These are phyloP conservation scores for Nomada hirtipes DNA, from an alignment of 2,888 invertebrate genomes.

Conservation along the genomic window DNA sequence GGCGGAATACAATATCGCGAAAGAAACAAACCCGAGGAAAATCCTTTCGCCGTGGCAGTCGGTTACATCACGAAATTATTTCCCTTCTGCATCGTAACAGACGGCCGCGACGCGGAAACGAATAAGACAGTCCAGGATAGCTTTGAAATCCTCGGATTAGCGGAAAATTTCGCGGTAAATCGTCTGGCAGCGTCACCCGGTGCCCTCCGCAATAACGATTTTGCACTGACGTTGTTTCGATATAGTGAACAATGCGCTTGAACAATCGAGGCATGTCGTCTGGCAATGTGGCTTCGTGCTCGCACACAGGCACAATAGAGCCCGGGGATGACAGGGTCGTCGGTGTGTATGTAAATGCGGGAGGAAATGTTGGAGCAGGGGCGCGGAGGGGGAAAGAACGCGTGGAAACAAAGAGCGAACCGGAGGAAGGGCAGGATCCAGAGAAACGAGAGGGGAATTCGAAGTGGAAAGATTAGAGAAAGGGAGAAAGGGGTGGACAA, in stretches of 20 bases:
- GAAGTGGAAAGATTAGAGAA: constrained; percentile 37
- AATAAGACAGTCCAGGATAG: constrained; percentile 35
- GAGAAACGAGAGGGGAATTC: neutral
- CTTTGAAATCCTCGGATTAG: constrained; percentile 67
- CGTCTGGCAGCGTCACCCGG: constrained; percentile 43
- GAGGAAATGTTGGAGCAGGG: constrained; percentile 1
- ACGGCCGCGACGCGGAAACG: neutral
- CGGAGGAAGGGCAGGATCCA: constrained; percentile 11
- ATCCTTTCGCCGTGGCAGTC: constrained; percentile 12
- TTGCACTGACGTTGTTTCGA: constrained; percentile 63
- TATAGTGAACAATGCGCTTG: constrained; percentile 51
- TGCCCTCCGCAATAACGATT: constrained; percentile 70
- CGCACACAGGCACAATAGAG: constrained; percentile 39
- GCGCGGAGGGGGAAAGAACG: constrained; percentile 3
- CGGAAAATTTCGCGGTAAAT: constrained; percentile 61
- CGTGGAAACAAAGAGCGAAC: constrained; percentile 16
- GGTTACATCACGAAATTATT: constrained; percentile 55
- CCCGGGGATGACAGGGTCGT: neutral
- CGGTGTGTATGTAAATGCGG: constrained; percentile 37
- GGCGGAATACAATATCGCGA: constrained; percentile 40
- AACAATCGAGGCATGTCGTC: constrained; percentile 54
- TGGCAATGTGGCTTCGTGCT: constrained; percentile 52
- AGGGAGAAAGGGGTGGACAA: constrained; percentile 36
- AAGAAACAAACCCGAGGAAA: constrained; percentile 22
- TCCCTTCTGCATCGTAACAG: constrained; percentile 25